Base-by-base conservation (phyloP, 2,888 invertebrate species). In the Helicoverpa assulta region DNA sequence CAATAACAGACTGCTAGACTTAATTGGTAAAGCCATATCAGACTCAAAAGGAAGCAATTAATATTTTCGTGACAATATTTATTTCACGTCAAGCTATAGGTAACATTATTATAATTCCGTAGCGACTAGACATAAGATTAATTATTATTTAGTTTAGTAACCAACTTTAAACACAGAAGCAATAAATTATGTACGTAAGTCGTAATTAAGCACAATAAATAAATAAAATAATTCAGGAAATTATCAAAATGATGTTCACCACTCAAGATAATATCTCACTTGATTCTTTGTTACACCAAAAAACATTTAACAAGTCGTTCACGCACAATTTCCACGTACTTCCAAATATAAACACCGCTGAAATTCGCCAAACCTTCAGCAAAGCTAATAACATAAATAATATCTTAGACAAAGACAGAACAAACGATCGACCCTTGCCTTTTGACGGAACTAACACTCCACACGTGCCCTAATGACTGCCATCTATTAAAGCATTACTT, bases 401-500 rank as follows among this genome's bases (percentile, higher is more conserved):
- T 58, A 53, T 52, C 29, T 47, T 10, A 54, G 37, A 71, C 65
- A 64, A 81, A 78, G 65, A 47, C 55, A 21, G 14, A 55, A 70
- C 64, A 70, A 69, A 63, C 40, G 67, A 58, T 63, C 68, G 62
- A 69, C 72, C 68, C 61, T 69, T 65, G 54, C 56, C 73, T 69
- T 67, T 58, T 63, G 21, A 70, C 58, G 53, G 53, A 40, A 66
- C 58, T 66, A 62, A 60, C 56, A 70, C 73, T 80, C 66, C 67
- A 68, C 79, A 70, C 74, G 67, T 68, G 67, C 54, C 56, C 54
- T 81, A 80, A 80, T 68, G 71, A 66, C 67, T 63, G 21, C 26
- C 66, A 81, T 81, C 67, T 76, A 80, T 80, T 78, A 78, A 80
- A 67, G 82, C 72, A 70, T 81, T 78, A 81, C 55, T 78, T 72